Base-by-base conservation (phyloP, 2,113 vertebrate genomes). In the Macquaria australasica region DNA sequence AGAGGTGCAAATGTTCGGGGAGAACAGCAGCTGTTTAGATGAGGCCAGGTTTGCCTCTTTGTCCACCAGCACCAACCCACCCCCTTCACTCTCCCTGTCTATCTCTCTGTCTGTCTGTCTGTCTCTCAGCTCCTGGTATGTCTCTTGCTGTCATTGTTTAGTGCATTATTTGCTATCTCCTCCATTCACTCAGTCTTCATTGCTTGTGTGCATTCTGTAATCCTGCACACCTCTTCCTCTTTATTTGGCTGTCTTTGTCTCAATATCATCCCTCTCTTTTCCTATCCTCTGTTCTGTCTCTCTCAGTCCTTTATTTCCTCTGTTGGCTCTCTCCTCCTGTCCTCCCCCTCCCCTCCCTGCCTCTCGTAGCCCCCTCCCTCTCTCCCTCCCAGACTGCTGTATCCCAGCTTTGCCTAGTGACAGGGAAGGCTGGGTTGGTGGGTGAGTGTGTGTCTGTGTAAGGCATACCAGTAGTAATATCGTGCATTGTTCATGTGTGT, bases 11-110 rank as follows among this genome's bases (percentile, higher is more conserved):
- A 94, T 78, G 88, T 91, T 88, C 31, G 87, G 34, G 82, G 82
- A 91, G 87, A 78, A 55, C 79, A 79, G 90, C 94, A 94, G 93
- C 94, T 94, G 94, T 94, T 94, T 90, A 56, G 91, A 89, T 81
- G 87, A 88, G 86, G 85, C 89, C 89, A 53, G 92, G 83, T 81
- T 63, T 10, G 56, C 62, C 60, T 88, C 80, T 94, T 92, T 93
- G 92, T 94, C 92, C 86, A 11, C 56, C 18, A 67, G 71, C 72
- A 23, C 25, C 68, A 41, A 37, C 51, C 72, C 23, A 5, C 43
- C 71, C 64, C 67, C 51, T 12, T 84, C 39, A 0, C 56, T 15
- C 77, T 55, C 31, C 43, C 77, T 9, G 1, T 23, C 62, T 77
- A 7, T 15, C 77, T 55, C 31, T 37, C 77, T 9, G 1, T 23